Percentiles rank a stretch among this genome's conserved stretches.
Conservation (phyloP, 2,113 vertebrate species). For the Daboia siamensis region DNA sequence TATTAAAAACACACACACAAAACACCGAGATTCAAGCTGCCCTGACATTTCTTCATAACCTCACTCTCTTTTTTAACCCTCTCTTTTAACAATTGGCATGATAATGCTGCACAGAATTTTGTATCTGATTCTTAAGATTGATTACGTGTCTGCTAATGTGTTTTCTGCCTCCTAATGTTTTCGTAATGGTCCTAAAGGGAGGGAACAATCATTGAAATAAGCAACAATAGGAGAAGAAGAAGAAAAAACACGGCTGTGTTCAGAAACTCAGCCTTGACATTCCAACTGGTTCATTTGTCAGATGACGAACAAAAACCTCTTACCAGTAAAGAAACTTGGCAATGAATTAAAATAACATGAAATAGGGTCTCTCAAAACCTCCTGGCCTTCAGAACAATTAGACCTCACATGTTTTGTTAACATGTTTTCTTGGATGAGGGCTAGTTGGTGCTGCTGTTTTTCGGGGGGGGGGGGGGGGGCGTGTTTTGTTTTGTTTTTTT, state of each 20-base stretch:
- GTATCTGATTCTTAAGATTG: conserved; percentile 42
- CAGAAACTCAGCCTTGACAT: conserved; percentile 56
- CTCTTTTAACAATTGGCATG: conserved; percentile 35
- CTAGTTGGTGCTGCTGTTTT: conserved; percentile 17
- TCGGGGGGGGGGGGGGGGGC: not conserved
- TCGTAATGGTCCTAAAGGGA: conserved; percentile 56
- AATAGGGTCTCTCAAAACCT: conserved; percentile 4
- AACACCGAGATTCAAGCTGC: conserved; percentile 14
- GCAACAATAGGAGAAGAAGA: conserved; percentile 36
- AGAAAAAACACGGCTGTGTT: not conserved
- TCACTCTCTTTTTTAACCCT: conserved; percentile 37
- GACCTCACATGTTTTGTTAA: conserved; percentile 35
- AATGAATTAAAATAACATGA: conserved; percentile 46
- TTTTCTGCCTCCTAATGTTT: conserved; percentile 61
- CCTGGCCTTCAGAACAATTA: conserved; percentile 47
- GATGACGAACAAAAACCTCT: conserved; percentile 59
- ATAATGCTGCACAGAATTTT: conserved; percentile 52
- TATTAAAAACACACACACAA: no score
- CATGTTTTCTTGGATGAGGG: conserved; percentile 32
- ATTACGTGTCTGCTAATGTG: conserved; percentile 47
- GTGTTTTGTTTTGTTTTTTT: not conserved
- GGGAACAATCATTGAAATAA: conserved; percentile 49
- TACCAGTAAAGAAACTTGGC: conserved; percentile 50
- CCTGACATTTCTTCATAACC: conserved; percentile 14
- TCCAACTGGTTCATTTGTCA: conserved; percentile 60